phyloP scores from a whole-genome alignment of 2,888 invertebrate species.

The Oxytorus armatus region DNA sequence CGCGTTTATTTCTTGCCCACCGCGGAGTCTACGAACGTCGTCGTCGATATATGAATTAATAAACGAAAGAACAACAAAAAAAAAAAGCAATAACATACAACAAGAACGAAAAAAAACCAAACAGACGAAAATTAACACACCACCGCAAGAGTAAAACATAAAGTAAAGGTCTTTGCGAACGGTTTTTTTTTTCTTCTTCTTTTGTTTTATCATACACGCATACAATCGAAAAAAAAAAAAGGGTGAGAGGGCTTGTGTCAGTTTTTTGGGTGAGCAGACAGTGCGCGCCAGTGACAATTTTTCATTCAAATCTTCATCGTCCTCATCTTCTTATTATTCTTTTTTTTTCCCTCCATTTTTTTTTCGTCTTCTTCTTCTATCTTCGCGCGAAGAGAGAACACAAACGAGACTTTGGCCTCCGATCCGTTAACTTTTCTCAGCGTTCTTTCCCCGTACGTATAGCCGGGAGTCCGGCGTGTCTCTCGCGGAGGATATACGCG shows the following conservation, averaged over 20 bases:
- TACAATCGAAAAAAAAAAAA: not conserved
- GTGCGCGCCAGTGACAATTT: conserved; percentile 53
- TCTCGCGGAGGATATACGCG: conserved; percentile 27
- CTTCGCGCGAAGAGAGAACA: conserved; percentile 2
- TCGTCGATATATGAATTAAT: conserved; percentile 31
- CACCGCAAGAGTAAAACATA: too few species aligned
- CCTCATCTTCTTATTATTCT: not conserved
- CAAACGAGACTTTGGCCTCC: conserved; percentile 40
- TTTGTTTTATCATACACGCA: not conserved
- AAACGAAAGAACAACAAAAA: conserved; percentile 22
- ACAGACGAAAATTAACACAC: too few species aligned
- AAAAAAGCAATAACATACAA: not conserved
- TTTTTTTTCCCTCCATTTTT: not conserved
- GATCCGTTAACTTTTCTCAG: conserved; percentile 39
- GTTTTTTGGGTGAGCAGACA: conserved; percentile 43
- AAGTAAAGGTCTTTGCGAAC: too few species aligned
- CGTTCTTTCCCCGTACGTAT: not conserved
- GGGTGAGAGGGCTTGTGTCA: conserved; percentile 26
- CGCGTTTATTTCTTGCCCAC: conserved; percentile 67
- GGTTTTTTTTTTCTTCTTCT: not conserved
- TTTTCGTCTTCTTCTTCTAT: conserved; percentile 3
- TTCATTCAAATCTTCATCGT: too few species aligned
- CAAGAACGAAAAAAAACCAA: conserved; percentile 9
- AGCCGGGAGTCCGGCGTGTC: conserved; percentile 37
- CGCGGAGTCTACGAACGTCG: conserved; percentile 29